These are phyloP conservation scores for Microplitis mediator DNA, from an alignment of 1,140 invertebrate genomes.

Conservation along the genomic window DNA sequence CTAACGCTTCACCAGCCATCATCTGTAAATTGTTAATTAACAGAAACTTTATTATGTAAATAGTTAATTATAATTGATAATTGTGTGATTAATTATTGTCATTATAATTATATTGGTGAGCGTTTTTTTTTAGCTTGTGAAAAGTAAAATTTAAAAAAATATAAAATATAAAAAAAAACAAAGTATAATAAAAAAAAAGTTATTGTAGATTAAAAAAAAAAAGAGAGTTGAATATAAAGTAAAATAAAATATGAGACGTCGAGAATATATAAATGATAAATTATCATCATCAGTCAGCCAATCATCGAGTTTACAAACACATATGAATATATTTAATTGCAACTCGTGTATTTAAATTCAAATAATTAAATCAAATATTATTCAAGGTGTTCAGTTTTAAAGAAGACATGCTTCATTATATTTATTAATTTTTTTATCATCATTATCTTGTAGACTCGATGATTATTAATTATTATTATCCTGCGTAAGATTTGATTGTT, in stretches of 20 bases:
- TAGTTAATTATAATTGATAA: constrained; percentile 28
- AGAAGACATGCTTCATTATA: neutral
- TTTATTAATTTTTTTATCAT: neutral
- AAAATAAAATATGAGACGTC: neutral
- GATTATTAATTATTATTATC: neutral
- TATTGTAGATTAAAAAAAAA: neutral
- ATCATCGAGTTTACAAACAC: too few relatives aligned
- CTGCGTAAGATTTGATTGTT: neutral
- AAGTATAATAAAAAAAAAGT: neutral
- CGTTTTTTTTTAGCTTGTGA: neutral
- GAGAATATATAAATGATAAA: neutral
- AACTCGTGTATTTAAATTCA: too few relatives aligned
- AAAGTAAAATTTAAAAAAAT: neutral
- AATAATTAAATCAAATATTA: too few relatives aligned
- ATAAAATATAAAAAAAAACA: neutral
- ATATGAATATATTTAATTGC: too few relatives aligned
- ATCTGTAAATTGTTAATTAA: constrained; percentile 26
- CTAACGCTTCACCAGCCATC: constrained; percentile 12
- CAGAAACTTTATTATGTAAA: constrained; percentile 16
- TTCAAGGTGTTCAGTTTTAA: too few relatives aligned
- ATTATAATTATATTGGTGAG: neutral
- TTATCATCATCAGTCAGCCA: too few relatives aligned
- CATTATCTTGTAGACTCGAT: neutral
- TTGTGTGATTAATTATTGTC: constrained; percentile 2
- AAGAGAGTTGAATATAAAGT: neutral